phyloP scores from a whole-genome alignment of 2,113 vertebrate species.

The Takifugu flavidus region DNA sequence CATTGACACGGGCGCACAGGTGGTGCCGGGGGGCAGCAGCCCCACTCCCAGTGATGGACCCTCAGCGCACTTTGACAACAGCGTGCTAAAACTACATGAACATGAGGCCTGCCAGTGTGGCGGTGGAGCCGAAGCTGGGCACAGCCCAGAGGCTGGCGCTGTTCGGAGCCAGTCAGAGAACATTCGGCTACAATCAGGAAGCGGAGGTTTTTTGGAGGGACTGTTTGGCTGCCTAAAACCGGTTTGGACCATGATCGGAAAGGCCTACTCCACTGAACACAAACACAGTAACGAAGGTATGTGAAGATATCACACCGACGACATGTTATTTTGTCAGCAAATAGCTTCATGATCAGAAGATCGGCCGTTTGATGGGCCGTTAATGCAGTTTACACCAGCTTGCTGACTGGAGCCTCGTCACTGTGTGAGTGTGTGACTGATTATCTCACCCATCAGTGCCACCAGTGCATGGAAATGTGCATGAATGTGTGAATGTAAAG shows the following conservation, averaged over 20 bases:
- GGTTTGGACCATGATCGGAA: slow-evolving; percentile 96
- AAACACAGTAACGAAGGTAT: slow-evolving; percentile 89
- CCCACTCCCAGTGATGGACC: slow-evolving; percentile 84
- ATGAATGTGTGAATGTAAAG: too few species aligned
- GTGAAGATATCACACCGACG: slow-evolving; percentile 21
- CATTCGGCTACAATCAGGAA: slow-evolving; percentile 82
- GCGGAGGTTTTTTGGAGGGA: slow-evolving; percentile 90
- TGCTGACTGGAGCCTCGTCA: too few species aligned
- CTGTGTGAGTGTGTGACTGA: too few species aligned
- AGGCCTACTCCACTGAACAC: slow-evolving; percentile 92
- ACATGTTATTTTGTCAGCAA: too few species aligned
- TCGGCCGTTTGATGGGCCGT: too few species aligned
- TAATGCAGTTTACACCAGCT: too few species aligned
- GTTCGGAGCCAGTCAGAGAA: slow-evolving; percentile 71
- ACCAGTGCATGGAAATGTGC: too few species aligned
- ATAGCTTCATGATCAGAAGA: too few species aligned
- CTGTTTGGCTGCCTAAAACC: slow-evolving; percentile 91
- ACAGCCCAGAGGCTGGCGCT: slow-evolving; percentile 70
- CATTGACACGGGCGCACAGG: slow-evolving; percentile 75
- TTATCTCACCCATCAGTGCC: too few species aligned
- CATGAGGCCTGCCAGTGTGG: slow-evolving; percentile 76
- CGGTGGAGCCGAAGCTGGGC: slow-evolving; percentile 64
- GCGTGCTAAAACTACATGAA: slow-evolving; percentile 88
- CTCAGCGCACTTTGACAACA: slow-evolving; percentile 85
- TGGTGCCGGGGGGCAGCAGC: slow-evolving; percentile 66